A percentile compares a stretch with the other conserved stretches of the same genome.
These are phyloP conservation scores for Scylla paramamosain DNA, from an alignment of 1,140 invertebrate species.

Conservation along the genomic window DNA sequence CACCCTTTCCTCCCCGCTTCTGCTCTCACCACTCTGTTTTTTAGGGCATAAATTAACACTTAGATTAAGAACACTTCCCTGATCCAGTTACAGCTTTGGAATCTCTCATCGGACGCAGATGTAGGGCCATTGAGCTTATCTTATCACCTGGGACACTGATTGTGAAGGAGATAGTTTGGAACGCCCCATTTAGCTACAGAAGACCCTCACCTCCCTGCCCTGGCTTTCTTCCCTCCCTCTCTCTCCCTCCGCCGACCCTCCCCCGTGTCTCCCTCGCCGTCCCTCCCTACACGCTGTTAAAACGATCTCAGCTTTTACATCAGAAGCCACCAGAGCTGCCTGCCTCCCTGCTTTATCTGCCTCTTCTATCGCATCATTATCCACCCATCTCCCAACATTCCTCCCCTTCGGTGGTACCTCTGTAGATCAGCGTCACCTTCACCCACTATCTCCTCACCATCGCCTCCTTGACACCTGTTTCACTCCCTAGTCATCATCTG, in stretches of 20 bases:
- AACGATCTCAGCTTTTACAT: too few species aligned
- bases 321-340: not conserved
- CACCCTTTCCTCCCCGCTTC: too few species aligned
- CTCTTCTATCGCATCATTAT: not conserved
- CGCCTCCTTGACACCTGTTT: not conserved
- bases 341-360: not conserved
- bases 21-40: too few species aligned
- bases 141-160: not conserved
- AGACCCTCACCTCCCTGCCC: not conserved
- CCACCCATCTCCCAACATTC: not conserved
- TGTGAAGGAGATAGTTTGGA: not conserved
- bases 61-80: too few species aligned
- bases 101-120: too few species aligned
- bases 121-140: not conserved
- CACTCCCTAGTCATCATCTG: not conserved
- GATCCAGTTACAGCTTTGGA: too few species aligned
- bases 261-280: too few species aligned
- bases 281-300: too few species aligned
- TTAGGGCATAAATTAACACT: too few species aligned
- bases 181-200: not conserved
- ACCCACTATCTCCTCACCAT: not conserved
- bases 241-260: too few species aligned
- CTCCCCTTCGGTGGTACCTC: not conserved
- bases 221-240: too few species aligned
- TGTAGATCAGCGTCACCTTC: conserved; percentile 17